A percentile compares a stretch with the other conserved stretches of the same genome.
phyloP scores from a whole-genome alignment of 2,888 invertebrate species.

The Caenorhabditis virilis region DNA sequence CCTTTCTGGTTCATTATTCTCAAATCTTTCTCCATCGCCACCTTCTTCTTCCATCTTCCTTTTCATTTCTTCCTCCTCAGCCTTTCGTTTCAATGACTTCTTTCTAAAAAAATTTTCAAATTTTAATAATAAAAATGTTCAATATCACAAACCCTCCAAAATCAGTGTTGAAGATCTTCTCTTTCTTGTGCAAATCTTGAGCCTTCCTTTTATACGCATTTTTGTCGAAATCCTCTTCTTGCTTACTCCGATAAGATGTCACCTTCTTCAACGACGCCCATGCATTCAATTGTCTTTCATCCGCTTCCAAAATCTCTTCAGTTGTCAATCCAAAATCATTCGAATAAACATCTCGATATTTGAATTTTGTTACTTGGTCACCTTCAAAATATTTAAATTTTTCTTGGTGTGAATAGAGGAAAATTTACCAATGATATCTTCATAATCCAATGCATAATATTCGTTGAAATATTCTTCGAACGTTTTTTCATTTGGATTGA shows the following conservation, averaged over 20 bases:
- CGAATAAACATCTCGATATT: slow-evolving; percentile 83
- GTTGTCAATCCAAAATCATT: slow-evolving; percentile 88
- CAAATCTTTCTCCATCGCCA: neutral
- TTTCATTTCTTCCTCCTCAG: slow-evolving; percentile 27
- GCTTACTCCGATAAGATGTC: slow-evolving; percentile 73
- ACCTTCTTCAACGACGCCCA: slow-evolving; percentile 90
- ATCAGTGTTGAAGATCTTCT: slow-evolving; percentile 75
- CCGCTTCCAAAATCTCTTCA: slow-evolving; percentile 90
- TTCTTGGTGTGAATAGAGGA: neutral
- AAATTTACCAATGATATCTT: slow-evolving; percentile 81
- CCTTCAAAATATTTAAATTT: slow-evolving; percentile 23
- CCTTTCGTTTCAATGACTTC: slow-evolving; percentile 33
- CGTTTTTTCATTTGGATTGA: slow-evolving; percentile 79
- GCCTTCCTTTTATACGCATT: slow-evolving; percentile 80
- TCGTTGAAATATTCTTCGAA: slow-evolving; percentile 90
- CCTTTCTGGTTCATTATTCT: slow-evolving; percentile 6
- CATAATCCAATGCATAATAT: slow-evolving; percentile 91
- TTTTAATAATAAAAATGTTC: neutral
- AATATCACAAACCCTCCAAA: slow-evolving; percentile 43
- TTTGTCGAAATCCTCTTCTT: slow-evolving; percentile 82
- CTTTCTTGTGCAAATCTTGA: slow-evolving; percentile 78
- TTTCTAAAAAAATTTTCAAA: slow-evolving; percentile 8
- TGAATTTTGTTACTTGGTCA: slow-evolving; percentile 86
- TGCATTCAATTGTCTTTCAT: slow-evolving; percentile 89
- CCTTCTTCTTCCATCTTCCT: slow-evolving; percentile 3